Evolutionary conservation across 2,888 invertebrate genomes (phyloP).

Genomic region (Nesidiocoris tenuis): DNA sequence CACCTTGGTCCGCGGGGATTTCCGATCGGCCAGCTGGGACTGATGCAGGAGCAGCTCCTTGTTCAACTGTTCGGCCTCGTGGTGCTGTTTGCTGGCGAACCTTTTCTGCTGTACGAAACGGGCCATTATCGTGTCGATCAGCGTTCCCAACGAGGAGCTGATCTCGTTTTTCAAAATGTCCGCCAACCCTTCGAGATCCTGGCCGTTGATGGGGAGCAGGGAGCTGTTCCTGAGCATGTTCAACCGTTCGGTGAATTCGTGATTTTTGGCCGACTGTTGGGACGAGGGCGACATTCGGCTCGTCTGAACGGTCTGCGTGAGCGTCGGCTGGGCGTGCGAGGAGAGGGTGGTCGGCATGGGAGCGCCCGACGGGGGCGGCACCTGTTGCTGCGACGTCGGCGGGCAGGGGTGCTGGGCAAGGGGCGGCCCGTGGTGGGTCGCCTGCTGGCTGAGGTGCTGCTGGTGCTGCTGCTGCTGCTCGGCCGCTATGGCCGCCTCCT

Average conservation of each 20-base stretch:
- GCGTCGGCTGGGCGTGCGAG: conserved; percentile 56
- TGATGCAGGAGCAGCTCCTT: conserved; percentile 81
- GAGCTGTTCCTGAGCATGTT: conserved; percentile 72
- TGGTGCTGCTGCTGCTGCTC: conserved; percentile 60
- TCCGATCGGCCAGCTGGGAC: conserved; percentile 77
- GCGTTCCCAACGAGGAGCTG: conserved; percentile 74
- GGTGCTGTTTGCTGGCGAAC: conserved; percentile 71
- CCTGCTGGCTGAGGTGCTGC: conserved; percentile 59
- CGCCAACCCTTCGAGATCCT: conserved; percentile 85
- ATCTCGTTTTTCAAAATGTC: conserved; percentile 89
- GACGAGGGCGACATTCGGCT: conserved; percentile 48
- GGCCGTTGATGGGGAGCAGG: conserved; percentile 67
- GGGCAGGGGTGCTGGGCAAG: conserved; percentile 52
- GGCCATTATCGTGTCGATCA: conserved; percentile 85
- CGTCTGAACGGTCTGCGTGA: conserved; percentile 51
- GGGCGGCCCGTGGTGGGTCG: conserved; percentile 54
- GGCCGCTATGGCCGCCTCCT: conserved; percentile 61
- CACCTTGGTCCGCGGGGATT: conserved; percentile 77
- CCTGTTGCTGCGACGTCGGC: conserved; percentile 52
- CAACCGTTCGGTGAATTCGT: conserved; percentile 73
- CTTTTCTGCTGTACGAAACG: conserved; percentile 80
- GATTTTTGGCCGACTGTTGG: conserved; percentile 48
- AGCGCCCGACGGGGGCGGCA: conserved; percentile 51
- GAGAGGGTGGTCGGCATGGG: conserved; percentile 51
- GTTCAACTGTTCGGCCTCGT: conserved; percentile 80